These are phyloP conservation scores for Eufriesea mexicana DNA, from an alignment of 1,140 invertebrate genomes.

Conservation along the genomic window DNA sequence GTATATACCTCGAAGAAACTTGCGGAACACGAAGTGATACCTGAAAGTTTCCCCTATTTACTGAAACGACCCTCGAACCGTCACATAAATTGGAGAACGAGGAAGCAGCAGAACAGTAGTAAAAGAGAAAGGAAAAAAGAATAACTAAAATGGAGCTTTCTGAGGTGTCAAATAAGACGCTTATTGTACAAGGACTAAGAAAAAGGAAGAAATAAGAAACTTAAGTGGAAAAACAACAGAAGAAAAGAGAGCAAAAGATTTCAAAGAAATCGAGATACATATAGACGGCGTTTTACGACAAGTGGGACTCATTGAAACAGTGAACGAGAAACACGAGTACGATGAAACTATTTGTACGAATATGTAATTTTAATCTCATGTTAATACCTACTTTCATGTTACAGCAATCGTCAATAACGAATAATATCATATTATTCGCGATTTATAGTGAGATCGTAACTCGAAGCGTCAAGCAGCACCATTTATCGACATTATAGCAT, in stretches of 20 bases:
- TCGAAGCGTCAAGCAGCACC: background rate
- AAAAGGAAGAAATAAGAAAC: background rate
- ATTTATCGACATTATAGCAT: background rate
- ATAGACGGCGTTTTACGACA: background rate
- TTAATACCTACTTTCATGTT: background rate
- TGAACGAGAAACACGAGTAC: background rate
- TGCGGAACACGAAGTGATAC: background rate
- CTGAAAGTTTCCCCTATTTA: constrained; percentile 26
- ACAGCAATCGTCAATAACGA: background rate
- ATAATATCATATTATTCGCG: no score
- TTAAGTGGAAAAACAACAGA: background rate
- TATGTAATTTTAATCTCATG: background rate
- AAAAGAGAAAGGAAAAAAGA: background rate
- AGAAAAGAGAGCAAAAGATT: background rate
- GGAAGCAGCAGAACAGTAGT: no score
- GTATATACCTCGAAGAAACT: background rate
- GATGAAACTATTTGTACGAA: background rate
- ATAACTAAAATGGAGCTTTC: constrained; percentile 20
- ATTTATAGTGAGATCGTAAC: no score
- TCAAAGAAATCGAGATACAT: constrained; percentile 1
- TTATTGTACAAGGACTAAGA: background rate
- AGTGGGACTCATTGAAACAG: background rate
- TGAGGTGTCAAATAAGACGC: constrained; percentile 20
- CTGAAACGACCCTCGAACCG: constrained; percentile 20
- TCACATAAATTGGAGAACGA: constrained; percentile 18